Evolutionary conservation across 2,797 vertebrate species (phyloP).

Genomic region (Onychomys leucogaster): DNA sequence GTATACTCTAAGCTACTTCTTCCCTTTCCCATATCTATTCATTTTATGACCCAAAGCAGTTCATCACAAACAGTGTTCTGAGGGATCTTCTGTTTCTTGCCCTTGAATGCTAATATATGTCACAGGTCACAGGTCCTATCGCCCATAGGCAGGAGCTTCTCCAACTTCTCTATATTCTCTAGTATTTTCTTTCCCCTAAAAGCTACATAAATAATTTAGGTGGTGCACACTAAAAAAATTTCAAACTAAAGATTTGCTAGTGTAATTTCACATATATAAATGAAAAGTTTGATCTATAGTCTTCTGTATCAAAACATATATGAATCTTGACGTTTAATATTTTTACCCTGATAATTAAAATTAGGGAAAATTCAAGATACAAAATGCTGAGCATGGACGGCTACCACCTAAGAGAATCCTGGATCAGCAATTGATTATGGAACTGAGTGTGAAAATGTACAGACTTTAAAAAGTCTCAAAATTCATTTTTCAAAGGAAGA

Average conservation of each 20-base stretch:
- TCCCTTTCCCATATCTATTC: not conserved
- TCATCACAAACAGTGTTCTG: not conserved
- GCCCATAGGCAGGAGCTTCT: rapidly evolving
- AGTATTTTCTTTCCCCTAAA: not conserved
- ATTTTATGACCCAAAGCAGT: not conserved
- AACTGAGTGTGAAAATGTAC: not conserved
- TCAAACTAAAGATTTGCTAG: not conserved
- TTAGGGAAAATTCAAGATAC: not conserved
- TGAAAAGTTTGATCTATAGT: not conserved
- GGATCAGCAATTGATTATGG: not conserved
- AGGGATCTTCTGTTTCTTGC: not conserved
- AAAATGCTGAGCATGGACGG: too few species aligned
- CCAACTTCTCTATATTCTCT: not conserved
- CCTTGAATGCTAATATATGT: rapidly evolving
- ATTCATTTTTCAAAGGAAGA: not conserved
- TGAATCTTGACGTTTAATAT: not conserved
- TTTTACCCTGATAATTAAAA: too few species aligned
- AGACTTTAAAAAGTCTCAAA: not conserved
- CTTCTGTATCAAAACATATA: not conserved
- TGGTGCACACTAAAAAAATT: not conserved
- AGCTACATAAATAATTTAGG: not conserved
- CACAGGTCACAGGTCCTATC: rapidly evolving
- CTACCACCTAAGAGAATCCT: too few species aligned
- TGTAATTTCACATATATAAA: not conserved
- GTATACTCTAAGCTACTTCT: not conserved